Evolutionary conservation across 2,113 vertebrate genomes (phyloP).

Genomic region (Muscicapa adusta): DNA sequence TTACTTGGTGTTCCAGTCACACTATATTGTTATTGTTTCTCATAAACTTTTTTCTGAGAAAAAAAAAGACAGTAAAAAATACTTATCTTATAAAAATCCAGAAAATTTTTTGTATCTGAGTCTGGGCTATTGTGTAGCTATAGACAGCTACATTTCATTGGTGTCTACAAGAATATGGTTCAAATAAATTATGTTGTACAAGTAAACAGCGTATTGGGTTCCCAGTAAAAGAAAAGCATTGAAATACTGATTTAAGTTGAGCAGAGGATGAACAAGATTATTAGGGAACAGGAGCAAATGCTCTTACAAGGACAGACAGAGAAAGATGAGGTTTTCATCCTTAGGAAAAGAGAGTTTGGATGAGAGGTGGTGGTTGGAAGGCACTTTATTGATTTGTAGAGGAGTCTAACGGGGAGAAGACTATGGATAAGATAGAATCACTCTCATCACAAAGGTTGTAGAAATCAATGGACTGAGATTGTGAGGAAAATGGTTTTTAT

Average conservation of each 20-base stretch:
- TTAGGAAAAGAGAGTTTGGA: background rate
- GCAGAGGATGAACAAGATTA: background rate
- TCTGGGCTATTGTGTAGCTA: background rate
- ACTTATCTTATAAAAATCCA: background rate
- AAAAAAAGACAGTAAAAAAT: background rate
- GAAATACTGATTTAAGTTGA: background rate
- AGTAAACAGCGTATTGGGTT: background rate
- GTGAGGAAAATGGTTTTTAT: background rate
- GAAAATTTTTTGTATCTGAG: background rate
- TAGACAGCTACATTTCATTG: background rate
- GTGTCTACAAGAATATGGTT: background rate
- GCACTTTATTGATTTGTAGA: background rate
- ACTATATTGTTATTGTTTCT: background rate
- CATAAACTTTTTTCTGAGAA: background rate
- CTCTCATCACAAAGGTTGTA: background rate
- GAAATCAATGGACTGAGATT: background rate
- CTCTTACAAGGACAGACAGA: background rate
- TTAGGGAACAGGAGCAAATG: background rate
- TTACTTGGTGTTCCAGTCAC: background rate
- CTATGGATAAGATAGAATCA: background rate
- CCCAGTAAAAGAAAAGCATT: background rate
- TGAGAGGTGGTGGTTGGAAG: background rate
- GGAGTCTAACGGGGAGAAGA: fast-evolving
- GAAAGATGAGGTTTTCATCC: background rate
- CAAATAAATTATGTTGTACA: background rate